Conservation (phyloP, 2,113 vertebrate species). For the Psilopogon haemacephalus region DNA sequence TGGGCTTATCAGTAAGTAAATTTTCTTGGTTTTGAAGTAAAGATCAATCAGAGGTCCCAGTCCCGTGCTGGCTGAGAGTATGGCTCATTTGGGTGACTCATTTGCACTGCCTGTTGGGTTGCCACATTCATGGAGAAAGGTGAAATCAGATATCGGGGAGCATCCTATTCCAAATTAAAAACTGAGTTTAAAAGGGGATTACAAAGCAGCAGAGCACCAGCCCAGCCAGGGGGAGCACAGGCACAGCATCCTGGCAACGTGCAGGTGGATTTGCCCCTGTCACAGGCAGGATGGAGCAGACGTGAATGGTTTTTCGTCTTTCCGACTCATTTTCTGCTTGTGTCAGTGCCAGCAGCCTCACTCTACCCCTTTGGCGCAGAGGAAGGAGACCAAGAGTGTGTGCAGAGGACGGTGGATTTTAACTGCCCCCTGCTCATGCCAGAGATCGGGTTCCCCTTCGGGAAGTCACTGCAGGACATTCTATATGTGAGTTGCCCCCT, state of each 20-base stretch:
- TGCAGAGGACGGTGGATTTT: slow-evolving; percentile 62
- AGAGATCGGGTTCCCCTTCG: slow-evolving; percentile 74
- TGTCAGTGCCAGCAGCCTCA: not conserved
- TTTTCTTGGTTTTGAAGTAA: not conserved
- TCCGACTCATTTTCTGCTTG: not conserved
- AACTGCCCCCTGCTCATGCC: slow-evolving; percentile 69
- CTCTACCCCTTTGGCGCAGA: slow-evolving; percentile 58
- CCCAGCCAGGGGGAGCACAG: fast-evolving
- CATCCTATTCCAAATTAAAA: not conserved
- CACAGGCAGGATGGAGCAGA: not conserved
- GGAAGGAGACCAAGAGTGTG: slow-evolving; percentile 6
- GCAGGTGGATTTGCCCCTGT: not conserved
- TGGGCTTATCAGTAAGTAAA: not conserved
- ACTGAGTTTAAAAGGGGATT: not conserved
- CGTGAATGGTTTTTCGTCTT: not conserved
- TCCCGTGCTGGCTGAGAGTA: not conserved
- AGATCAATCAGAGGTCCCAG: not conserved
- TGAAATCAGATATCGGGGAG: not conserved
- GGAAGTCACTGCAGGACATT: slow-evolving; percentile 57
- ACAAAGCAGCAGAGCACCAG: not conserved
- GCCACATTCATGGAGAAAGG: not conserved
- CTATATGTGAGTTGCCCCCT: slow-evolving; percentile 70
- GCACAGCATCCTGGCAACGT: not conserved
- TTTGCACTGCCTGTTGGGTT: not conserved
- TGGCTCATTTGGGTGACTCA: fast-evolving